phyloP scores from a whole-genome alignment of 23 tunicate genomes.

The Botrylloides violaceus region DNA sequence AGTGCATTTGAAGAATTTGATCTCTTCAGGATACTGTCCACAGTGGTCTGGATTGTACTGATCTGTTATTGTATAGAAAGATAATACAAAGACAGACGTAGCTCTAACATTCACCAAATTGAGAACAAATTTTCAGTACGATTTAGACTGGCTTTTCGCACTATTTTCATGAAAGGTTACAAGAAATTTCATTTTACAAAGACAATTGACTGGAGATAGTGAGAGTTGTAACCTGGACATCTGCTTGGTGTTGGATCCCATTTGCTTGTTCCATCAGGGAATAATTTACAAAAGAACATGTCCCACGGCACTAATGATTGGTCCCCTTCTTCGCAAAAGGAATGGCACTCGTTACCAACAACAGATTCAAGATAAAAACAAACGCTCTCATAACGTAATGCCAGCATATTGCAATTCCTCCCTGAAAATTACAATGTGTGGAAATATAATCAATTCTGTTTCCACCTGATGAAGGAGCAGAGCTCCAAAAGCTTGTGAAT shows the following conservation, averaged over 20 bases:
- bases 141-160: too few species aligned
- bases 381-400: not conserved
- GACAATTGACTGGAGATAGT: too few species aligned
- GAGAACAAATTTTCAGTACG: too few species aligned
- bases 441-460: too few species aligned
- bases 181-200: too few species aligned
- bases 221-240: not conserved
- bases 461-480: too few species aligned
- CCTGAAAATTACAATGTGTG: not conserved
- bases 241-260: not conserved
- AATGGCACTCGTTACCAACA: not conserved
- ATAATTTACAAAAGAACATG: not conserved
- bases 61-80: too few species aligned
- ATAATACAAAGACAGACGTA: too few species aligned
- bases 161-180: too few species aligned
- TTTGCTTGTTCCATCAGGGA: not conserved
- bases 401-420: not conserved
- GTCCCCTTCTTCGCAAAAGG: not conserved
- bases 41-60: too few species aligned
- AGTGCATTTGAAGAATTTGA: not conserved
- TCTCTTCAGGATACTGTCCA: not conserved
- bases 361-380: not conserved
- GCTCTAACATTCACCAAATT: too few species aligned
- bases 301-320: not conserved
- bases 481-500: too few species aligned